phyloP scores from a whole-genome alignment of 2,113 vertebrate species.

The Clarias batrachus region DNA sequence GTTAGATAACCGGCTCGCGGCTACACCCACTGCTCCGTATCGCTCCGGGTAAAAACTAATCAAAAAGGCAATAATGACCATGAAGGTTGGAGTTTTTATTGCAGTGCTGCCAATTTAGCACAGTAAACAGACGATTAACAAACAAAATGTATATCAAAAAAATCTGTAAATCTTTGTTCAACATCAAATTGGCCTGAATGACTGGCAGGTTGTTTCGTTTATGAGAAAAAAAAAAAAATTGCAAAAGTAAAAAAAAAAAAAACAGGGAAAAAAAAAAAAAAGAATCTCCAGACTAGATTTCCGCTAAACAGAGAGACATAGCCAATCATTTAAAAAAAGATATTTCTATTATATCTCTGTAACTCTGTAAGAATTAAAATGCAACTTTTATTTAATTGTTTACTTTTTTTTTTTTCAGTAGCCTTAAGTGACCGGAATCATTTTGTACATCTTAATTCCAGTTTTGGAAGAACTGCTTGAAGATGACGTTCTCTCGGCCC shows the following conservation, averaged over 20 bases:
- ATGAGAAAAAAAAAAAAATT: background rate
- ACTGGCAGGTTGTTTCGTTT: slow-evolving; percentile 24
- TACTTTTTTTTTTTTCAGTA: background rate
- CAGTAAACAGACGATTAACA: slow-evolving; percentile 29
- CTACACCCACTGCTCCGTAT: background rate
- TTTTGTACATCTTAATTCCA: slow-evolving; percentile 75
- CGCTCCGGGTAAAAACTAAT: background rate
- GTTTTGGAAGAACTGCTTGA: slow-evolving; percentile 89
- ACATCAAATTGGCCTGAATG: slow-evolving; percentile 21
- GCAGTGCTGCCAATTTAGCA: slow-evolving; percentile 19
- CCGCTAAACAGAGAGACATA: background rate
- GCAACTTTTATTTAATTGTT: background rate
- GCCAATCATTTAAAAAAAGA: background rate
- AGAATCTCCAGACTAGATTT: background rate
- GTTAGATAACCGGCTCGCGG: background rate
- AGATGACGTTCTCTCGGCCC: slow-evolving; percentile 83
- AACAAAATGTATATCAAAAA: slow-evolving; percentile 36
- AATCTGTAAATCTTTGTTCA: background rate
- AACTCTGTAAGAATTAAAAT: background rate
- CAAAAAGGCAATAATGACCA: background rate
- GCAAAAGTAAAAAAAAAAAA: background rate
- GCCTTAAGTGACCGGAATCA: background rate
- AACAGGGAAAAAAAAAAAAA: background rate
- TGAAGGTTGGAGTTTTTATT: slow-evolving; percentile 32
- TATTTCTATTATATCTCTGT: background rate